Percentiles rank a stretch among this genome's conserved stretches.
Conservation (phyloP, 92 coral and sea anemone genomes). For the Zoanthus gigantus region DNA sequence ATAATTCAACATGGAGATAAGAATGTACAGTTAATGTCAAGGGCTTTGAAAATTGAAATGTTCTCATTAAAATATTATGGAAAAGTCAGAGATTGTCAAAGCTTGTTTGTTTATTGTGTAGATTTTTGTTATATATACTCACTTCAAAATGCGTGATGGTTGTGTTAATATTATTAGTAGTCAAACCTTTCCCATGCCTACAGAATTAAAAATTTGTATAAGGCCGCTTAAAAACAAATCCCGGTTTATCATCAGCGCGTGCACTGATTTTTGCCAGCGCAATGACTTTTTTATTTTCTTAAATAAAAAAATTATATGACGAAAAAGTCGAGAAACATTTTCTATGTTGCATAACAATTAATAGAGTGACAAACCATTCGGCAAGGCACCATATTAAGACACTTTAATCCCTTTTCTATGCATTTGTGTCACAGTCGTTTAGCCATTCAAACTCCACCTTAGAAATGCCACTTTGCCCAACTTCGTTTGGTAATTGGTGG, state of each 20-base stretch:
- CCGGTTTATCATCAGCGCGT: neutral
- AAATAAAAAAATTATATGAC: no score
- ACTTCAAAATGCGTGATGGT: neutral
- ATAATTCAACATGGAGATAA: neutral
- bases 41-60: slow-evolving; percentile 6
- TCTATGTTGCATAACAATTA: no score
- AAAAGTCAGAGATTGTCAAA: neutral
- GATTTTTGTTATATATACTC: neutral
- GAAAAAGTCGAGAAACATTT: no score
- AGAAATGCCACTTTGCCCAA: no score
- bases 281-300: no score
- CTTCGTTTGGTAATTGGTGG: no score
- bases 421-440: no score
- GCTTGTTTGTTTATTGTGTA: slow-evolving; percentile 2
- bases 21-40: neutral
- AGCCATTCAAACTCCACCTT: no score
- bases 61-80: neutral
- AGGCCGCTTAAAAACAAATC: neutral
- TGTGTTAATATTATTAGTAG: neutral
- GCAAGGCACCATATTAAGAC: no score
- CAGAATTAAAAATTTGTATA: neutral
- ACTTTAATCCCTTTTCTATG: no score
- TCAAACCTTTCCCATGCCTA: neutral
- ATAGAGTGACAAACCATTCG: no score
- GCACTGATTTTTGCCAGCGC: neutral